Base-by-base conservation (phyloP, 2,113 vertebrate species). In the Spea multiplicata region DNA sequence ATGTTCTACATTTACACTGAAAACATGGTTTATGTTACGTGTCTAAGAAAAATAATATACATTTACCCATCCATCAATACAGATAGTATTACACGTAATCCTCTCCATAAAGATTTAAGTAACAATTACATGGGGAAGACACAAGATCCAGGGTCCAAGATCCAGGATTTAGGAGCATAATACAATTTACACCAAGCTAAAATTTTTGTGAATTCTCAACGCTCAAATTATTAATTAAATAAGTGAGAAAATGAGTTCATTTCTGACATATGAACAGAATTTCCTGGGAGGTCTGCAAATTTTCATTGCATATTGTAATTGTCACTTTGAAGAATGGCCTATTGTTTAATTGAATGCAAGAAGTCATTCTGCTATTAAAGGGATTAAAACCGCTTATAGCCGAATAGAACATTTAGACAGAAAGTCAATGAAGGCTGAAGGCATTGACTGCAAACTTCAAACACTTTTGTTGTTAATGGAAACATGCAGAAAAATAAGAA, bases 301-400 rank as follows among this genome's bases (percentile, higher is more conserved):
- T 69, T 81, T 47, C 71, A 76, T 67, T 87, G 77, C 71, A 4
- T 66, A 55, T 70, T 77, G 66, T 50, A 78, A 74, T 73, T 81
- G 85, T 78, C 67, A 69, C 81, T 86, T 78, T 86, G 83, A 85
- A 83, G 72, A 57, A 47, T 49, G 13, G 65, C 62, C 84, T 72
- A 66, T 50, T 83, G 69, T 75, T 70, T 77, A 76, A 71, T 82
- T 74, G 71, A 78, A 59, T 81, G 66, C 13, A 55, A 86, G 59
- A 13, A 81, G 76, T 4, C 62, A 44, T 74, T 78, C 65, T 83
- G 74, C 77, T 81, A 72, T 81, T 82, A 84, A 71, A 64, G 48
- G 74, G 69, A 84, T 65, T 71, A 44, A 48, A 57, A 61, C 66
- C 59, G 46, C 8, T 52, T 5, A 67, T 17, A 66, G 70, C 73